Conservation (phyloP, 2,888 invertebrate genomes). For the Salpingus planirostris region DNA sequence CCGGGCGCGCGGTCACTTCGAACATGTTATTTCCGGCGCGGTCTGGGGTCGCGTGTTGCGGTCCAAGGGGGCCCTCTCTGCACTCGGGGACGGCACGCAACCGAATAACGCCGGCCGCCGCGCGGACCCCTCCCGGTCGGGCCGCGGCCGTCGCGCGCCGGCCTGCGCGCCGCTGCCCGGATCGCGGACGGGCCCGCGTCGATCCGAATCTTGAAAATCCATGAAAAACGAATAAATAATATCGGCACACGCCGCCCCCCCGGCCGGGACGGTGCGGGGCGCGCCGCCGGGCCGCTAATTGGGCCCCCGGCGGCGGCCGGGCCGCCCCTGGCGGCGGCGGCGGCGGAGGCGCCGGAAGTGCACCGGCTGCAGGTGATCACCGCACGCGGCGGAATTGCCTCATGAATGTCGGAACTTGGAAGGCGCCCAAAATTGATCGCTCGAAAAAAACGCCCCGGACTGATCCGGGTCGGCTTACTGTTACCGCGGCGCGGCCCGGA, state of each 20-base stretch:
- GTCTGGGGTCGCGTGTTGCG: no score
- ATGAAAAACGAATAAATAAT: conserved; percentile 46
- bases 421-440: no score
- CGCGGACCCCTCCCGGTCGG: conserved; percentile 34
- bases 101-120: conserved; percentile 35
- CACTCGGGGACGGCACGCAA: conserved; percentile 26
- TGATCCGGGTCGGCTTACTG: no score
- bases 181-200: conserved; percentile 41
- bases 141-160: conserved; percentile 25
- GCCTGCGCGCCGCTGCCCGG: conserved; percentile 35
- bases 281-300: conserved; percentile 2
- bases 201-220: conserved; percentile 45
- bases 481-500: no score
- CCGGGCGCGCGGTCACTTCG: conserved; percentile 30
- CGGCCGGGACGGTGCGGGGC: conserved; percentile 4
- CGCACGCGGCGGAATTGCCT: no score
- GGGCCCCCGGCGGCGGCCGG: no score
- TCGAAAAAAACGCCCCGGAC: no score
- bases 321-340: no score
- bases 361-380: no score
- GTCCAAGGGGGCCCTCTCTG: conserved; percentile 24
- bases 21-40: no score
- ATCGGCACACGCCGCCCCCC: conserved; percentile 20
- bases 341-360: no score
- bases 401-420: no score